These are phyloP conservation scores for Tethea ocularis DNA, from an alignment of 2,888 invertebrate genomes.

Conservation along the genomic window DNA sequence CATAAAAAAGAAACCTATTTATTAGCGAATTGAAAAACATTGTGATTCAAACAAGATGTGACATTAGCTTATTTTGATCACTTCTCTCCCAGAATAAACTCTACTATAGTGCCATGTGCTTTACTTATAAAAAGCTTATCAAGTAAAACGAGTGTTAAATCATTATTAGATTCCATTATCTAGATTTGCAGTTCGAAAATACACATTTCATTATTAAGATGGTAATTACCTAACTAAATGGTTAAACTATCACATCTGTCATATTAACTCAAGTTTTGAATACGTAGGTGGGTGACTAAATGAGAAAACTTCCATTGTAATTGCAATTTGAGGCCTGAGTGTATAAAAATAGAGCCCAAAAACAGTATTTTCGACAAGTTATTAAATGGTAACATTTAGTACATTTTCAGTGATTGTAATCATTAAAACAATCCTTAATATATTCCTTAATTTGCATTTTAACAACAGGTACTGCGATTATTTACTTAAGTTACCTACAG, in stretches of 20 bases:
- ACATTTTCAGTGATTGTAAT: neutral
- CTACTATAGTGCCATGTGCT: neutral
- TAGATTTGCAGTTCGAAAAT: neutral
- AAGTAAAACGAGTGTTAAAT: neutral
- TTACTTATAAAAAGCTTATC: neutral
- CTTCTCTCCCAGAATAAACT: neutral
- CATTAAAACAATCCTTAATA: conserved; percentile 1
- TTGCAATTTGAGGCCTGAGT: neutral
- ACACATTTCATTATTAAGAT: neutral
- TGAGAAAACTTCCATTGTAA: neutral
- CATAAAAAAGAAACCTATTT: neutral
- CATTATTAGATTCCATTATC: neutral
- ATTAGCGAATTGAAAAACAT: too few species aligned
- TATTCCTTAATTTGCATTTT: conserved; percentile 9
- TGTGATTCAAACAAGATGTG: too few species aligned
- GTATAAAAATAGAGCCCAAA: neutral
- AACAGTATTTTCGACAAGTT: neutral
- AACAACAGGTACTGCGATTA: conserved; percentile 18
- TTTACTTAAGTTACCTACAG: conserved; percentile 35
- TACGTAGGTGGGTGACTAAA: neutral
- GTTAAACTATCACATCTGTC: neutral
- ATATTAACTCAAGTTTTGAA: neutral
- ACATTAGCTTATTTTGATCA: too few species aligned
- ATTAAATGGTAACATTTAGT: neutral
- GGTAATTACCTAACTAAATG: too few species aligned